Conservation (phyloP, 1,140 invertebrate species). For the Drosophila ambigua region DNA sequence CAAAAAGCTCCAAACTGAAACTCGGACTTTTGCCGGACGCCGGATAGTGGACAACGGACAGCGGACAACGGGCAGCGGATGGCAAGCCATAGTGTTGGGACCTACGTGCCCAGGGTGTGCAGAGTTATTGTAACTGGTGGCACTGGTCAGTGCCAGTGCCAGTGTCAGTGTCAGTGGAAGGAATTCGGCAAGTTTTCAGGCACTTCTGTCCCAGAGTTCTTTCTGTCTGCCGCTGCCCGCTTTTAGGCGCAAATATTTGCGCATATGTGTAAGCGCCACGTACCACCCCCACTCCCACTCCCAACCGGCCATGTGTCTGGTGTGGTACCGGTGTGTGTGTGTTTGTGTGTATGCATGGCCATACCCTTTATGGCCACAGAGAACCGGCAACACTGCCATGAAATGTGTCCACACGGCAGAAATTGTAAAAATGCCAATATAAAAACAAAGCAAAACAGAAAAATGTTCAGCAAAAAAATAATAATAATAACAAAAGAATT, state of each 20-base stretch:
- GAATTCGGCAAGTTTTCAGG: conserved; percentile 17
- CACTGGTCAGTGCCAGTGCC: background rate
- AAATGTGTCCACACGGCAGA: conserved; percentile 37
- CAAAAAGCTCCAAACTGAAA: conserved; percentile 26
- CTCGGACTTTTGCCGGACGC: conserved; percentile 8
- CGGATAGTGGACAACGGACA: background rate
- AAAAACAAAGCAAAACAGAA: conserved; percentile 27
- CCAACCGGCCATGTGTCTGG: background rate
- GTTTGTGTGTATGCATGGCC: conserved; percentile 17
- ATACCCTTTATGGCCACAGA: conserved; percentile 18
- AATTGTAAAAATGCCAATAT: conserved; percentile 34
- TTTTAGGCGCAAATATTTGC: conserved; percentile 74
- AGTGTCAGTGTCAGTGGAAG: conserved; percentile 7
- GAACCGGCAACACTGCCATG: conserved; percentile 37
- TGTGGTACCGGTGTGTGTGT: background rate
- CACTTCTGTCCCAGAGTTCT: conserved; percentile 18
- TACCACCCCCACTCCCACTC: too few relatives aligned
- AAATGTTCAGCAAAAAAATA: background rate
- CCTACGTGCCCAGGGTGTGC: conserved; percentile 37
- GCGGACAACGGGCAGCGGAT: conserved; percentile 1
- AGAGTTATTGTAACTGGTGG: conserved; percentile 8
- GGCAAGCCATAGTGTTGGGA: too few relatives aligned
- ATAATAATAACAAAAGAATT: conserved; percentile 8
- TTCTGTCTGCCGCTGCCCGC: conserved; percentile 43
- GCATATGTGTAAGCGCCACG: conserved; percentile 6